Percentiles rank a stretch among this genome's conserved stretches.
These are phyloP conservation scores for Eurytoma californica DNA, from an alignment of 2,888 invertebrate genomes.

Conservation along the genomic window DNA sequence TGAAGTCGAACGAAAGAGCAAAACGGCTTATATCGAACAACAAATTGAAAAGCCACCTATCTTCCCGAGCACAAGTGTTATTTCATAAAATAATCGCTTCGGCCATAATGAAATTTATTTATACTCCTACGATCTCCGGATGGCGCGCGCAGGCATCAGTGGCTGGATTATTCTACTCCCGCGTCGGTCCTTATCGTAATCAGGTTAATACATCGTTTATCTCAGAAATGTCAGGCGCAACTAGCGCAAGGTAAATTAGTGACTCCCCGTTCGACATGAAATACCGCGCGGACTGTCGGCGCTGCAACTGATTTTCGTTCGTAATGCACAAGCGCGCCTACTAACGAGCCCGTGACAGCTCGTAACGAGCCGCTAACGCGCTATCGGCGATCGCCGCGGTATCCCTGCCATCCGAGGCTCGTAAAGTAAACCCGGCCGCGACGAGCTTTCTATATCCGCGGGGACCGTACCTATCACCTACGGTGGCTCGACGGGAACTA, in stretches of 20 bases:
- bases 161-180: background rate
- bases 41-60: too few species aligned
- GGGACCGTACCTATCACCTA: background rate
- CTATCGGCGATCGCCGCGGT: conserved; percentile 4
- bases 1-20: too few species aligned
- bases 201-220: conserved; percentile 20
- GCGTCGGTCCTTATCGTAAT: conserved; percentile 24
- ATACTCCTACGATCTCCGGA: background rate
- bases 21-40: too few species aligned
- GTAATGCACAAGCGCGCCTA: background rate
- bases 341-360: background rate
- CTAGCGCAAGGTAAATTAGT: conserved; percentile 2
- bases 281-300: background rate
- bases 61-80: too few species aligned
- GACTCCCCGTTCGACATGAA: background rate
- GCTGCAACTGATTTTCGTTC: conserved; percentile 22
- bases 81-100: too few species aligned
- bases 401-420: conserved; percentile 9
- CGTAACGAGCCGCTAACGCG: background rate
- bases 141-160: background rate
- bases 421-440: conserved; percentile 9
- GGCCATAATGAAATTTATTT: too few species aligned
- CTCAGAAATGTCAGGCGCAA: background rate
- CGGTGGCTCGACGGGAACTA: background rate
- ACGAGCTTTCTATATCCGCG: too few species aligned